phyloP scores from a whole-genome alignment of 1,140 invertebrate species.

The Brachionus paranguensis region DNA sequence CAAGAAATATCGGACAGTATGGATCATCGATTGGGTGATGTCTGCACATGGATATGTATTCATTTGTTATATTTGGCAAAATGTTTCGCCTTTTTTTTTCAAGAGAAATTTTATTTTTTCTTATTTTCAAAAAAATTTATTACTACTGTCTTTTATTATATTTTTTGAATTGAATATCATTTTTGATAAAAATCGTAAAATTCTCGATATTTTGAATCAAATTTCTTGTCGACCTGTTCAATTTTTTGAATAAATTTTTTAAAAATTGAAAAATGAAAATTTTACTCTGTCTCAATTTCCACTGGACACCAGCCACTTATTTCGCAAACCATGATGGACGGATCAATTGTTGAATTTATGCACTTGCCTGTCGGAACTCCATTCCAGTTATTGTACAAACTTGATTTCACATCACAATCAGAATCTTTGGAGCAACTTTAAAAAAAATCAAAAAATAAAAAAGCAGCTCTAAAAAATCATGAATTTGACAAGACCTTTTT shows the following conservation, averaged over 20 bases:
- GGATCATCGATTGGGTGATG: constrained; percentile 43
- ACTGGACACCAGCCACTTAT: constrained; percentile 60
- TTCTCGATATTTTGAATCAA: constrained; percentile 36
- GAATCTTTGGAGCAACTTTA: background rate
- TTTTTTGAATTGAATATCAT: constrained; percentile 41
- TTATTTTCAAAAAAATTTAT: background rate
- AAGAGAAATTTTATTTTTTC: background rate
- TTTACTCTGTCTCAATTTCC: constrained; percentile 26
- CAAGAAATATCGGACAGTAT: constrained; percentile 59
- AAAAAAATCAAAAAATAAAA: background rate
- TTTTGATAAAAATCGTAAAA: constrained; percentile 42
- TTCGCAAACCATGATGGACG: constrained; percentile 51
- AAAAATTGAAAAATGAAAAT: background rate
- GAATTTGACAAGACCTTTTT: too few relatives aligned
- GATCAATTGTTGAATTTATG: constrained; percentile 44
- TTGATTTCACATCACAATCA: background rate
- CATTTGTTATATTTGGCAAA: constrained; percentile 20
- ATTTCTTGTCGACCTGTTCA: background rate
- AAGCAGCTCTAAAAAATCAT: too few relatives aligned
- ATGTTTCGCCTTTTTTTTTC: constrained; percentile 22
- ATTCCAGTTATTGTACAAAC: constrained; percentile 5
- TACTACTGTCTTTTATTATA: constrained; percentile 36
- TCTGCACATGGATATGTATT: constrained; percentile 28
- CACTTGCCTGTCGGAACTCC: constrained; percentile 57
- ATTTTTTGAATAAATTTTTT: background rate